phyloP scores from a whole-genome alignment of 2,888 invertebrate species.

The Eupithecia subumbrata region DNA sequence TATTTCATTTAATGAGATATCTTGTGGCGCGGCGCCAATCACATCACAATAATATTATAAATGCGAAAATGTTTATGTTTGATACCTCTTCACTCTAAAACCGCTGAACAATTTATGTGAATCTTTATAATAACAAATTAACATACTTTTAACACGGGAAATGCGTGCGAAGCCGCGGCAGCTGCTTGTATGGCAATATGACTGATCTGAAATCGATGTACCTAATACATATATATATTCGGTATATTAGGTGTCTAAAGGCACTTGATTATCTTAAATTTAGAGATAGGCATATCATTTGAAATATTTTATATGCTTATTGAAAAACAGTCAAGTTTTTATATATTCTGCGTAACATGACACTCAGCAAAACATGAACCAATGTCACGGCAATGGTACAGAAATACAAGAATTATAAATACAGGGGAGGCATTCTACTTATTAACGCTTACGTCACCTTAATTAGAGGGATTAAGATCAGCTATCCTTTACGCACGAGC shows the following conservation, averaged over 20 bases:
- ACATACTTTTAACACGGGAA: background rate
- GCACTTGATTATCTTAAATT: background rate
- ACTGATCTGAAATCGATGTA: background rate
- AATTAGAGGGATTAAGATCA: conserved; percentile 27
- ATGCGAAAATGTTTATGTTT: background rate
- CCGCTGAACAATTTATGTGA: background rate
- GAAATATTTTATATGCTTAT: background rate
- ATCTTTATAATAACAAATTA: background rate
- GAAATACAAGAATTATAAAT: conserved; percentile 3
- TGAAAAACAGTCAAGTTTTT: background rate
- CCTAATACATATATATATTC: no score
- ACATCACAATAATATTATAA: background rate
- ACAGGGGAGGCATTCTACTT: conserved; percentile 3
- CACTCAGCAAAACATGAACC: background rate
- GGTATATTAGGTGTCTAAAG: background rate
- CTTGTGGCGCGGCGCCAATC: background rate
- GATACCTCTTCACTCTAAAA: background rate
- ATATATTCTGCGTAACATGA: background rate
- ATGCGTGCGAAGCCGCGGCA: background rate
- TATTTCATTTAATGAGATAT: no score
- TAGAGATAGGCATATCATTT: background rate
- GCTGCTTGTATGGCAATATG: background rate
- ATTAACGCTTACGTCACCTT: conserved; percentile 26
- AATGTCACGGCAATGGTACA: conserved; percentile 5
- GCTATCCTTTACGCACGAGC: conserved; percentile 16